Conservation (phyloP, 2,888 invertebrate genomes). For the Unio pictorum region DNA sequence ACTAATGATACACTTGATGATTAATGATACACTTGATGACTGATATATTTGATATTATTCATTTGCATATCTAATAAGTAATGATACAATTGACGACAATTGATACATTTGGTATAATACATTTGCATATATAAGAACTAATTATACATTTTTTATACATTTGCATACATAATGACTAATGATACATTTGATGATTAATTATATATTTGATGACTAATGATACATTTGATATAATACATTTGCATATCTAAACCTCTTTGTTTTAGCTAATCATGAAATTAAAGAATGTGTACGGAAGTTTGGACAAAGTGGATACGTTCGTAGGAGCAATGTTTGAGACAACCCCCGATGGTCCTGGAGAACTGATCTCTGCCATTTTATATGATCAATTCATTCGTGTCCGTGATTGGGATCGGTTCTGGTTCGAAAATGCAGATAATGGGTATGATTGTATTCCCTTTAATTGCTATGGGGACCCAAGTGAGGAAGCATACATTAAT, state of each 20-base stretch:
- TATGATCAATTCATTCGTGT: constrained; percentile 93
- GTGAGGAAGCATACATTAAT: not conserved
- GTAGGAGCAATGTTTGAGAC: constrained; percentile 98
- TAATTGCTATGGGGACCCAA: not conserved
- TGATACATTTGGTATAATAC: too few species aligned
- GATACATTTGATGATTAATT: too few species aligned
- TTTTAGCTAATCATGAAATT: constrained; percentile 38
- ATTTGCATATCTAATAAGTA: too few species aligned
- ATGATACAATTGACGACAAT: too few species aligned
- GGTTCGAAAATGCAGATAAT: constrained; percentile 95
- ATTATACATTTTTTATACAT: too few species aligned
- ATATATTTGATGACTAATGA: too few species aligned
- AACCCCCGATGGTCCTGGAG: constrained; percentile 76
- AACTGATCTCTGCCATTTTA: constrained; percentile 90
- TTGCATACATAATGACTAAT: too few species aligned
- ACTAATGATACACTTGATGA: too few species aligned
- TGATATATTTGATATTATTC: too few species aligned
- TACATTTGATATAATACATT: too few species aligned
- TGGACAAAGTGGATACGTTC: constrained; percentile 94
- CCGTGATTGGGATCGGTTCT: constrained; percentile 94
- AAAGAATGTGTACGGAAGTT: constrained; percentile 71
- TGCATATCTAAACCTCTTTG: not conserved
- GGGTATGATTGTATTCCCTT: constrained; percentile 76
- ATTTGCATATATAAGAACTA: too few species aligned
- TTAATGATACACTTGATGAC: too few species aligned